Percentiles rank a stretch among this genome's conserved stretches.
Conservation (phyloP, 2,797 vertebrate genomes). For the Danionella dracula region DNA sequence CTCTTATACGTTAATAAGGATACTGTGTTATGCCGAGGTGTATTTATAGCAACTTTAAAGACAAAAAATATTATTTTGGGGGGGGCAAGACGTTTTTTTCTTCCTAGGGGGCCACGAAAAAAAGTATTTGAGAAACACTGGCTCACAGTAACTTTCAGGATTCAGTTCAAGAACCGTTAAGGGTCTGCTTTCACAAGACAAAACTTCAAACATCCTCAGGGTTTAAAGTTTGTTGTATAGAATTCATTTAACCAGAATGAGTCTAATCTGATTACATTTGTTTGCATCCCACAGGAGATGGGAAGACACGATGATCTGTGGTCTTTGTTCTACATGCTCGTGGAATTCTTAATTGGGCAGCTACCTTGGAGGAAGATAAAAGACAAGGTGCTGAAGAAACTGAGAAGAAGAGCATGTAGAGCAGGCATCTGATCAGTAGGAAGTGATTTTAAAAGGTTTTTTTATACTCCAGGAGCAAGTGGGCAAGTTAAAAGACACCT, state of each 20-base stretch:
- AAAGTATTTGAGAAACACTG: too few species aligned
- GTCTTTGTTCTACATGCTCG: conserved; percentile 99
- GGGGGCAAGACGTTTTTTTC: too few species aligned
- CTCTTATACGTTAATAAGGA: too few species aligned
- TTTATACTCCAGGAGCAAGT: conserved; percentile 84
- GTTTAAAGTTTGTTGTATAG: background rate
- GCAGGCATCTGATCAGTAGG: background rate
- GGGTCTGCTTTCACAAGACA: too few species aligned
- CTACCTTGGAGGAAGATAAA: conserved; percentile 99
- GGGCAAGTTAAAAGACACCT: conserved; percentile 94
- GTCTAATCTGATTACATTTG: background rate
- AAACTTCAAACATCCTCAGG: too few species aligned
- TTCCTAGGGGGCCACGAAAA: too few species aligned
- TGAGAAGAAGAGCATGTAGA: background rate
- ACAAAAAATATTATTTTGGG: too few species aligned
- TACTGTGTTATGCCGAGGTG: too few species aligned
- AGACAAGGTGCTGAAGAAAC: conserved; percentile 75
- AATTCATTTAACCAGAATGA: background rate
- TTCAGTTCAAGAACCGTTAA: too few species aligned
- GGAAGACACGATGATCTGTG: conserved; percentile 96
- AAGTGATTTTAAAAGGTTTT: background rate
- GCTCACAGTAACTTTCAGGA: too few species aligned
- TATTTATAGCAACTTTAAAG: too few species aligned
- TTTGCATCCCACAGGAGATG: conserved; percentile 81
- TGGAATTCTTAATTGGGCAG: conserved; percentile 95